Percentiles rank a stretch among this genome's conserved stretches.
Evolutionary conservation across 2,113 vertebrate genomes (phyloP).

Genomic region (Eleginops maclovinus): DNA sequence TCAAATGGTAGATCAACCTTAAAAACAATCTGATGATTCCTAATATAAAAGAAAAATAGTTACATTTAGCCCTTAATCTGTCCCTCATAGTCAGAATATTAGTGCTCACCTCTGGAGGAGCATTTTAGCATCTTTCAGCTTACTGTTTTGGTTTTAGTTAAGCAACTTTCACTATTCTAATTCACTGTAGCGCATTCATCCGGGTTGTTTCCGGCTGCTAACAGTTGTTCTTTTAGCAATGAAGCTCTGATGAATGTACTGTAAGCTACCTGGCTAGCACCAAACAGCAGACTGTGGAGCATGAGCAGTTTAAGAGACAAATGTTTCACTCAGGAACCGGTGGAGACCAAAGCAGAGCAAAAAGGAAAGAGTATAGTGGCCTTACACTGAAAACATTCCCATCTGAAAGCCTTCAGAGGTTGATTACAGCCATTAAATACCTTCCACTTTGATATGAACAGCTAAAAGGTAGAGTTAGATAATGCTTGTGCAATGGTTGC

Average conservation of each 20-base stretch:
- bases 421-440: conserved; percentile 26
- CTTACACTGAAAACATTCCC: not conserved
- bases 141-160: not conserved
- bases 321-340: not conserved
- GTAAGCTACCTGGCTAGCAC: not conserved
- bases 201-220: not conserved
- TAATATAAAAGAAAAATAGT: not conserved
- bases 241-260: too few species aligned
- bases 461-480: not conserved
- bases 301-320: not conserved
- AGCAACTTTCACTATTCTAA: not conserved
- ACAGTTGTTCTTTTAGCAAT: not conserved
- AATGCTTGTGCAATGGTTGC: not conserved
- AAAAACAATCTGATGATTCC: not conserved
- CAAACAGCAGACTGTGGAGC: not conserved
- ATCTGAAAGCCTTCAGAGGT: not conserved
- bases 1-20: not conserved
- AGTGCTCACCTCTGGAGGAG: not conserved
- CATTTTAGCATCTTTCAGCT: not conserved
- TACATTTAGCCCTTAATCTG: not conserved
- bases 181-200: too few species aligned
- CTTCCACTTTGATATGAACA: not conserved
- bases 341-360: not conserved
- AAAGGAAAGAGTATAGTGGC: not conserved
- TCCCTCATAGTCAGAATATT: not conserved